These are phyloP conservation scores for Sebastolobus alascanus DNA, from an alignment of 2,797 vertebrate genomes.

Conservation along the genomic window DNA sequence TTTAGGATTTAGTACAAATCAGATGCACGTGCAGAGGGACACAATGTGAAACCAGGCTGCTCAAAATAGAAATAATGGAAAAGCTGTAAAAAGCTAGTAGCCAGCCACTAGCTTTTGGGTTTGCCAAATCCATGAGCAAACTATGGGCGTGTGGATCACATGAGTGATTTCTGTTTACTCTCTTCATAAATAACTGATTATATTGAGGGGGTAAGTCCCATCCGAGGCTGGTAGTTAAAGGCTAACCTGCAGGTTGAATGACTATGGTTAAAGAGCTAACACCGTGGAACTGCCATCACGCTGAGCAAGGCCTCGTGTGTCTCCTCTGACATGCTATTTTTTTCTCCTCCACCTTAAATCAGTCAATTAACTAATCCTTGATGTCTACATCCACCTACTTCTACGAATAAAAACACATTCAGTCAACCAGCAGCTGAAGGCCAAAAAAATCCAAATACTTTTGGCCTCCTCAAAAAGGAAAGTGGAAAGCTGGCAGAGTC, in stretches of 20 bases:
- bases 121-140: slow-evolving; percentile 33
- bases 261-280: slow-evolving; percentile 63
- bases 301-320: not conserved
- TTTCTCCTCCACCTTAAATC: slow-evolving; percentile 13
- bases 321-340: slow-evolving; percentile 2
- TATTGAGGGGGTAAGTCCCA: slow-evolving; percentile 18
- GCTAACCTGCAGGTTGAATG: slow-evolving; percentile 63
- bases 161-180: slow-evolving; percentile 70
- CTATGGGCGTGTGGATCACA: slow-evolving; percentile 38
- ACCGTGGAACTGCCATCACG: slow-evolving; percentile 1
- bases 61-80: not conserved
- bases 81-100: not conserved
- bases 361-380: slow-evolving; percentile 27
- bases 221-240: slow-evolving; percentile 68
- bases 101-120: not conserved
- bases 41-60: not conserved
- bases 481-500: slow-evolving; percentile 37
- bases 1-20: not conserved
- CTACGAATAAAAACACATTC: slow-evolving; percentile 14
- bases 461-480: slow-evolving; percentile 31
- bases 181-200: slow-evolving; percentile 73
- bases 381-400: slow-evolving; percentile 3
- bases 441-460: slow-evolving; percentile 29
- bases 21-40: not conserved
- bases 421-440: slow-evolving; percentile 8